Percentiles rank a stretch among this genome's conserved stretches.
phyloP scores from a whole-genome alignment of 1,140 invertebrate species.

The Bombus consobrinus region DNA sequence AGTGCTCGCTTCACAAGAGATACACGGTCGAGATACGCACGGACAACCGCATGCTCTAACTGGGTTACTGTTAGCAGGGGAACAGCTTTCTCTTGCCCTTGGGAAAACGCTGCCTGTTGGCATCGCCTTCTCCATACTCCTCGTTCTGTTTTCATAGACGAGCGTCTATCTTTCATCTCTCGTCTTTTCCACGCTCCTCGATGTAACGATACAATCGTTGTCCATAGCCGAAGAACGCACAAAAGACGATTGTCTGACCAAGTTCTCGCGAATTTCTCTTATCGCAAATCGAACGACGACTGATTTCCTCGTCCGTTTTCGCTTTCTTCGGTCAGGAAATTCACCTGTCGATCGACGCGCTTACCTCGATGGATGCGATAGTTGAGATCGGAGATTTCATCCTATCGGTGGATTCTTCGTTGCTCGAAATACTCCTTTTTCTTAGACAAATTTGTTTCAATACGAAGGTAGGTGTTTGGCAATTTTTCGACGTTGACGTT shows the following conservation, averaged over 20 bases:
- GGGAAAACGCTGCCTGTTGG: slow-evolving; percentile 54
- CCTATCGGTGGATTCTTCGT: background rate
- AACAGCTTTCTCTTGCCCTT: slow-evolving; percentile 71
- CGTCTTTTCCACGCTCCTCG: slow-evolving; percentile 19
- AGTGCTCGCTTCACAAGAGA: slow-evolving; percentile 24
- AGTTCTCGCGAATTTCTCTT: slow-evolving; percentile 11
- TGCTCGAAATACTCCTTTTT: background rate
- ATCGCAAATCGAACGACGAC: background rate
- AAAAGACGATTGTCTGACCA: slow-evolving; percentile 16
- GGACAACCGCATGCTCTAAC: slow-evolving; percentile 59
- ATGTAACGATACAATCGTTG: background rate
- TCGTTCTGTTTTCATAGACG: slow-evolving; percentile 27
- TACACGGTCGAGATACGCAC: slow-evolving; percentile 46
- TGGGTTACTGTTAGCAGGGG: slow-evolving; percentile 64
- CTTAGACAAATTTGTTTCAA: background rate
- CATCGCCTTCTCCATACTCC: background rate
- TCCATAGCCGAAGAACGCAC: background rate
- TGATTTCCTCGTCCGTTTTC: slow-evolving; percentile 5
- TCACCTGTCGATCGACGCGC: background rate
- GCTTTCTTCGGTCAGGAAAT: background rate
- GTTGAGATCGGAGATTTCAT: background rate
- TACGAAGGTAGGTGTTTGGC: no score
- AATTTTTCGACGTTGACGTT: no score
- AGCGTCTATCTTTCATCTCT: slow-evolving; percentile 1
- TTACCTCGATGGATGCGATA: no score